These are phyloP conservation scores for Idaea dimidiata DNA, from an alignment of 2,888 invertebrate genomes.

Conservation along the genomic window DNA sequence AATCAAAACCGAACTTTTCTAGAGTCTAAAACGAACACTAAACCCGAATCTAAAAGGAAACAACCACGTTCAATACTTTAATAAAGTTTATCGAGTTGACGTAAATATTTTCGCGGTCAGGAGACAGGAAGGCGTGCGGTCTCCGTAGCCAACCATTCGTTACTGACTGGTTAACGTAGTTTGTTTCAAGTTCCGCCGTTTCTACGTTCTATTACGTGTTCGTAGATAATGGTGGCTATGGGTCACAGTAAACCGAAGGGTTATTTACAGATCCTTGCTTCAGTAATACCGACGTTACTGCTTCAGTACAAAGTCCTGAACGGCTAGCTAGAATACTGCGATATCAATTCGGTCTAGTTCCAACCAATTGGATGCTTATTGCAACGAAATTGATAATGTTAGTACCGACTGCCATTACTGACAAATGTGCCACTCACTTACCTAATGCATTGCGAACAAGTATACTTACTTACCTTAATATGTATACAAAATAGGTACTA, in stretches of 20 bases:
- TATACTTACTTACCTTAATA: not conserved
- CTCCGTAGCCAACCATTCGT: conserved; percentile 56
- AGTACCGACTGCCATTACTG: conserved; percentile 10
- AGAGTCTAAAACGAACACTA: conserved; percentile 28
- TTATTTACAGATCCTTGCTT: conserved; percentile 39
- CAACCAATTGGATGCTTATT: conserved; percentile 35
- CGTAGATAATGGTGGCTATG: not conserved
- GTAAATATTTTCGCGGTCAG: conserved; percentile 66
- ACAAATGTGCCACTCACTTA: conserved; percentile 12
- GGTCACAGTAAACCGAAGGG: conserved; percentile 12
- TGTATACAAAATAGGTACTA: not conserved
- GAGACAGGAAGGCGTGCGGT: conserved; percentile 60
- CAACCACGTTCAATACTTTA: conserved; percentile 22
- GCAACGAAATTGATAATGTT: conserved; percentile 37
- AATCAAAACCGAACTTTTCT: conserved; percentile 30
- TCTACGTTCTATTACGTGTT: conserved; percentile 12
- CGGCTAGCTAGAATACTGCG: conserved; percentile 4
- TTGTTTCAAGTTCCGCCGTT: conserved; percentile 45
- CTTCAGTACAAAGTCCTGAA: conserved; percentile 22
- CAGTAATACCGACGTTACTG: conserved; percentile 39
- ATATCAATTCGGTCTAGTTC: conserved; percentile 28
- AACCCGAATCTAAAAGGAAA: conserved; percentile 41
- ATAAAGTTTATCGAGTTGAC: conserved; percentile 60
- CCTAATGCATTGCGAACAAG: conserved; percentile 13
- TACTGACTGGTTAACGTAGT: conserved; percentile 59